A percentile compares a stretch with the other conserved stretches of the same genome.
Conservation (phyloP, 2,888 invertebrate genomes). For the Drosophila diplacantha region DNA sequence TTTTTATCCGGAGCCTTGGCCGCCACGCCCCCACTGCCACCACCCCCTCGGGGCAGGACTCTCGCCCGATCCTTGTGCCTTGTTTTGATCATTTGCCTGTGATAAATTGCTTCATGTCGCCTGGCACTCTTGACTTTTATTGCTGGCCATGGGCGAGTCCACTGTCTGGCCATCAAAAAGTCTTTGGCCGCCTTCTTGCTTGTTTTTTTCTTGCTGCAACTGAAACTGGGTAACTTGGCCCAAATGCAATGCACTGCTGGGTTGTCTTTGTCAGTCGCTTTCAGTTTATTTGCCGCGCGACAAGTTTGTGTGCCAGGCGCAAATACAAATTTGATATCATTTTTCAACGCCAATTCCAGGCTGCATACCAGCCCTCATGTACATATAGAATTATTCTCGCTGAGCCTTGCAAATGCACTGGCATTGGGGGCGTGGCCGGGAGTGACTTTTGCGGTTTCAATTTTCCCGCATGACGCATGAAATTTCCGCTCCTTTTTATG, state of each 20-base stretch:
- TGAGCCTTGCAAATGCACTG: slow-evolving; percentile 21
- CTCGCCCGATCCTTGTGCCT: slow-evolving; percentile 33
- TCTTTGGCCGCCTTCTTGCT: slow-evolving; percentile 30
- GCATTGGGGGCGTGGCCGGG: slow-evolving; percentile 39
- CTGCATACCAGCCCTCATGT: slow-evolving; percentile 6
- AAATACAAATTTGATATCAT: slow-evolving; percentile 51
- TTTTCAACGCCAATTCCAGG: slow-evolving; percentile 50
- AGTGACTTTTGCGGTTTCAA: slow-evolving; percentile 46
- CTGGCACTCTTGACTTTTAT: slow-evolving; percentile 70
- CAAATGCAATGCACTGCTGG: slow-evolving; percentile 35
- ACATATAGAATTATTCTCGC: slow-evolving; percentile 27
- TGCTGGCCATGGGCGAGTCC: slow-evolving; percentile 64
- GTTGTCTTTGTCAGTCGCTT: slow-evolving; percentile 31
- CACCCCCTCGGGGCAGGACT: slow-evolving; percentile 24
- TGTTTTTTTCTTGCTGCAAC: slow-evolving; percentile 3
- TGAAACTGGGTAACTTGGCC: slow-evolving; percentile 47
- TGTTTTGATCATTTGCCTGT: slow-evolving; percentile 66
- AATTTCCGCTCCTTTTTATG: slow-evolving; percentile 31
- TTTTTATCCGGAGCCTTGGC: slow-evolving; percentile 61
- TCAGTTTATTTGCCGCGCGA: slow-evolving; percentile 45
- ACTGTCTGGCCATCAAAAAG: slow-evolving; percentile 42
- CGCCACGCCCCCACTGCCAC: slow-evolving; percentile 49
- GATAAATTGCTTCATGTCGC: slow-evolving; percentile 69
- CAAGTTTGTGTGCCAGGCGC: slow-evolving; percentile 34
- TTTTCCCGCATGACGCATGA: slow-evolving; percentile 60